Evolutionary conservation across 2,113 vertebrate genomes (phyloP).

Genomic region (Eptesicus fuscus): DNA sequence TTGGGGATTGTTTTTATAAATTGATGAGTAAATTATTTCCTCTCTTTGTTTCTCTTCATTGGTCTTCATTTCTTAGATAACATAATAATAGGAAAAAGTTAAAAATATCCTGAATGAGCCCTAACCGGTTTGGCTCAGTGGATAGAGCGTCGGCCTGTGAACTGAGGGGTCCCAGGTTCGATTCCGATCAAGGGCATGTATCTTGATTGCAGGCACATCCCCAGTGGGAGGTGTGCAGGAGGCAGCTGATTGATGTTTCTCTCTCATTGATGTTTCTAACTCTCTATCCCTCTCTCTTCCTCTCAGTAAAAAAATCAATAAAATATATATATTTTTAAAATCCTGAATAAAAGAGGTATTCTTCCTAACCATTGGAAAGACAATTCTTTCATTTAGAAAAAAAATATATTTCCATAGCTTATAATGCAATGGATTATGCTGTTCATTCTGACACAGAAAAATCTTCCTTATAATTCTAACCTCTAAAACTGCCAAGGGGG

Average conservation of each 20-base stretch:
- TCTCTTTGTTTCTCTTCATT: not conserved
- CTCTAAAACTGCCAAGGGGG: not conserved
- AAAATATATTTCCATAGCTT: not conserved
- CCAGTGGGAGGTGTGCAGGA: too few relatives aligned
- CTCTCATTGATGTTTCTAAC: too few relatives aligned
- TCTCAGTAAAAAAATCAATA: too few relatives aligned
- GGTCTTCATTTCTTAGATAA: not conserved
- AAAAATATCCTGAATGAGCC: not conserved
- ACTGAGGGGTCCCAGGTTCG: too few relatives aligned
- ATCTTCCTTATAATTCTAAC: not conserved
- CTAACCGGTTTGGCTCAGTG: too few relatives aligned
- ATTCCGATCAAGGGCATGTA: too few relatives aligned
- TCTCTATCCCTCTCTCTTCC: too few relatives aligned
- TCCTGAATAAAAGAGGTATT: not conserved
- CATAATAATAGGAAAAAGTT: not conserved
- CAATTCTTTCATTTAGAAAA: not conserved
- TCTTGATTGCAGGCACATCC: too few relatives aligned
- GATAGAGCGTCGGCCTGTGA: too few relatives aligned
- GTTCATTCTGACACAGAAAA: constrained; percentile 3
- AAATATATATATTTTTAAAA: not conserved
- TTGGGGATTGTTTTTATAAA: not conserved
- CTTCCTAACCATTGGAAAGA: not conserved
- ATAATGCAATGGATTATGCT: not conserved
- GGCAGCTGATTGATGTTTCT: too few relatives aligned
- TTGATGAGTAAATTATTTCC: not conserved